Evolutionary conservation across 2,797 vertebrate species (phyloP).

Genomic region (Xenopus petersii): DNA sequence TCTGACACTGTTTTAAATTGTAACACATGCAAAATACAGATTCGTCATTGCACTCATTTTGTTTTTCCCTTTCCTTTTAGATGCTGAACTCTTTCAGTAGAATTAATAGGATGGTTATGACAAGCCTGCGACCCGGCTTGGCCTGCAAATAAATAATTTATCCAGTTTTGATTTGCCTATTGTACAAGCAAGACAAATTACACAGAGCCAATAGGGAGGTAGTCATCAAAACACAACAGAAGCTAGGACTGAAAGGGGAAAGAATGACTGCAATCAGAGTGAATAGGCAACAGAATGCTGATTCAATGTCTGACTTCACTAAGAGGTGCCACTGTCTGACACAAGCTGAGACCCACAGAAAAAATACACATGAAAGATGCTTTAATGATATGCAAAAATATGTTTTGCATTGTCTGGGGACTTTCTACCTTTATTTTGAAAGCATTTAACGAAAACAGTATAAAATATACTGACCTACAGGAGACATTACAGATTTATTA

Average conservation of each 20-base stretch:
- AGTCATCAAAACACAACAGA: neutral
- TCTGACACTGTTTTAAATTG: no score
- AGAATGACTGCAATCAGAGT: neutral
- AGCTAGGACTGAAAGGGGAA: neutral
- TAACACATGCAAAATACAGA: no score
- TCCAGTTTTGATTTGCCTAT: conserved; percentile 3
- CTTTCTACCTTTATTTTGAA: no score
- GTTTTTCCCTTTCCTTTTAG: neutral
- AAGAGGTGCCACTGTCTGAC: neutral
- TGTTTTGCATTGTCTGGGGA: no score
- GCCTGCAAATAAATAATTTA: neutral
- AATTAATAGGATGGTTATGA: conserved; percentile 1
- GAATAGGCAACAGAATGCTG: conserved; percentile 1
- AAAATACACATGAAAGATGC: neutral
- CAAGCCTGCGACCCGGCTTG: neutral
- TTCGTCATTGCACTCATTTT: neutral
- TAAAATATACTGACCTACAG: no score
- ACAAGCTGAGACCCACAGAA: neutral
- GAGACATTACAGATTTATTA: no score
- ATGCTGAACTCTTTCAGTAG: neutral
- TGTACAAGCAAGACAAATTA: neutral
- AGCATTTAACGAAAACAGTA: no score
- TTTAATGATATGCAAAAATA: neutral
- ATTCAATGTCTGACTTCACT: neutral
- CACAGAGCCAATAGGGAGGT: neutral